Evolutionary conservation across 2,113 vertebrate species (phyloP), one percentile per base, ranked within the genome.

Genomic region (Ornithorhynchus anatinus): DNA sequence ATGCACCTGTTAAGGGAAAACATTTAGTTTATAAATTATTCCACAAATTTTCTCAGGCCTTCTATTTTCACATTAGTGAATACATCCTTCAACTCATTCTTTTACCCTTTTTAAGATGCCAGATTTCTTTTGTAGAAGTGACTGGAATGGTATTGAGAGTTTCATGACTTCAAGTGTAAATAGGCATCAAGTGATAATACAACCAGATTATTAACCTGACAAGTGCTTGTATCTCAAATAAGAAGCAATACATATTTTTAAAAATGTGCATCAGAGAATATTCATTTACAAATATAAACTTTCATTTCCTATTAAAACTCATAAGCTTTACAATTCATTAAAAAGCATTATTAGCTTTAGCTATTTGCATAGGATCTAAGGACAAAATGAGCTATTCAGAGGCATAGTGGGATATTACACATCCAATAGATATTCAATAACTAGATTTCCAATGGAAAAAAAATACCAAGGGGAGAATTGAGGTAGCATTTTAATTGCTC

Each of bases 141-240:
- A 57, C 10, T 7, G 29, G 10, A 35, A 56, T 16, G 13, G 16
- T n/a, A 42, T 44, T 50, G 8, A 40, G 3, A 52, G 32, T 7
- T 36, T 23, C 31, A 15, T 32, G 25, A 51, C 40, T 43, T 68
- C n/a, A 67, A 27, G 23, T 48, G n/a, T 38, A 60, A 10, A 23
- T 43, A 67, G 33, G 6, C 56, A 80, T 32, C 7, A 61, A 56
- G 45, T 67, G 25, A 35, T 60, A 81, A 77, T 51, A 52, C 77
- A 44, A 17, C 40, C 25, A 59, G 68, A 60, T 71, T 39, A 74
- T 72, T 69, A 63, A 72, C 12, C 33, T 58, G 43, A 72, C 23
- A 67, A 66, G 77, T 57, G 51, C n/a, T 19, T 51, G 47, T 27
- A 6, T 74, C 51, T 25, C 23, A 54, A 57, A 15, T n/a, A 31